These are phyloP conservation scores for Collichthys lucidus DNA, from an alignment of 2,113 vertebrate species.

Conservation along the genomic window DNA sequence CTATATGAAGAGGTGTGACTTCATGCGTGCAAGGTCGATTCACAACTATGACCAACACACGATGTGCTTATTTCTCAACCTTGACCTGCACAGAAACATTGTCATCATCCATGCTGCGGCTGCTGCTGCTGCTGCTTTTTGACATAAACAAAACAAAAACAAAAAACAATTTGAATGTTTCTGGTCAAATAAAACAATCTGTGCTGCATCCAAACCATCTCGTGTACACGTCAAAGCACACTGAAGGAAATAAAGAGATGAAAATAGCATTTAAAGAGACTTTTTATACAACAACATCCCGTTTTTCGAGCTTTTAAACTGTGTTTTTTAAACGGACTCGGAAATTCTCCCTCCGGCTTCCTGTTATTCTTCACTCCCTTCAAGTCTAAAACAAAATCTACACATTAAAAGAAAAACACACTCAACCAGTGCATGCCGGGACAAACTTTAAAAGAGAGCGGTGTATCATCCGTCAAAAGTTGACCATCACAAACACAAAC, in stretches of 20 bases:
- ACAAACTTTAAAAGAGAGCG: not conserved
- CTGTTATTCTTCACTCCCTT: slow-evolving; percentile 63
- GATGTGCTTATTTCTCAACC: slow-evolving; percentile 17
- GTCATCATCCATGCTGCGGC: not conserved
- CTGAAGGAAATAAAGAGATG: not conserved
- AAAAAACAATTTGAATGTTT: not conserved
- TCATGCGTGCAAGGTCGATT: slow-evolving; percentile 7
- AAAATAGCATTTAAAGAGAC: slow-evolving; percentile 21
- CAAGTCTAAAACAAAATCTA: slow-evolving; percentile 11
- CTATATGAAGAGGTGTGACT: slow-evolving; percentile 59
- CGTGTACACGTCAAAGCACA: not conserved
- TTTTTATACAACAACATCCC: not conserved
- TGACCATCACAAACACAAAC: not conserved
- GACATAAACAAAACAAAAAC: not conserved
- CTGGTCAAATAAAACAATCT: slow-evolving; percentile 12
- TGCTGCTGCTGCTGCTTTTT: not conserved
- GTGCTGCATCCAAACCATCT: not conserved
- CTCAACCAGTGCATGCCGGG: not conserved
- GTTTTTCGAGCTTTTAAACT: slow-evolving; percentile 28
- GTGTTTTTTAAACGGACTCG: slow-evolving; percentile 37
- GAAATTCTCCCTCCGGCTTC: slow-evolving; percentile 59
- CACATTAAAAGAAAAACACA: slow-evolving; percentile 1
- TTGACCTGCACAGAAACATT: not conserved
- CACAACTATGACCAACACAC: not conserved
- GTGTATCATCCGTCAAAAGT: not conserved